Evolutionary conservation across 1,140 invertebrate genomes (phyloP).

Genomic region (Cyclargus thomasi): DNA sequence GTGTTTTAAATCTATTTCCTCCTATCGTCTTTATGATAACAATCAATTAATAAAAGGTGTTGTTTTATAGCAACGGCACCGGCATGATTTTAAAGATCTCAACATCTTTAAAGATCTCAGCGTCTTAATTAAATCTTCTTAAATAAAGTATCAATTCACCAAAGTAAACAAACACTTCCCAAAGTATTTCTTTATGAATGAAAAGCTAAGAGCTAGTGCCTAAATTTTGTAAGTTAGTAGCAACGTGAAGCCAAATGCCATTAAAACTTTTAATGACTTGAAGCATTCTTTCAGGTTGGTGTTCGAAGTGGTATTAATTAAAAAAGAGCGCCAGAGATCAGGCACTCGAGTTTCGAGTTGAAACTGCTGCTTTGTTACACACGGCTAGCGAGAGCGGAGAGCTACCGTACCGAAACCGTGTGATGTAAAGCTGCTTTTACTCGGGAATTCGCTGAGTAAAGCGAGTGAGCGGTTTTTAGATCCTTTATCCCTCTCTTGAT

Average conservation of each 20-base stretch:
- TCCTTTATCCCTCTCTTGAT: too few relatives aligned
- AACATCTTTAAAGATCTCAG: too few relatives aligned
- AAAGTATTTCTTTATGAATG: slow-evolving; percentile 28
- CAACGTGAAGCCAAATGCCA: slow-evolving; percentile 59
- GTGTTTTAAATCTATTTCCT: too few relatives aligned
- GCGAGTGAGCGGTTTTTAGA: too few relatives aligned
- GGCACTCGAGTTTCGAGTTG: slow-evolving; percentile 42
- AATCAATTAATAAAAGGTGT: too few relatives aligned
- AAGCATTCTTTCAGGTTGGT: slow-evolving; percentile 64
- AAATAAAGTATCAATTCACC: neutral
- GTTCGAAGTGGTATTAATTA: slow-evolving; percentile 73
- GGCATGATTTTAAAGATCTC: too few relatives aligned
- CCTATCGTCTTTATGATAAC: too few relatives aligned
- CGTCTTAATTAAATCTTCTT: neutral
- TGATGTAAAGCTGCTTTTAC: too few relatives aligned
- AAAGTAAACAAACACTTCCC: slow-evolving; percentile 7
- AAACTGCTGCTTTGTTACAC: slow-evolving; percentile 34
- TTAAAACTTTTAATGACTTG: slow-evolving; percentile 73
- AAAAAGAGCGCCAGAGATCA: slow-evolving; percentile 61
- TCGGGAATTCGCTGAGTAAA: too few relatives aligned
- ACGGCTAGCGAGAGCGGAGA: slow-evolving; percentile 11
- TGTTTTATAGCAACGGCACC: too few relatives aligned
- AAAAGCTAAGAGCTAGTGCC: slow-evolving; percentile 47
- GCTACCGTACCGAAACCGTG: too few relatives aligned
- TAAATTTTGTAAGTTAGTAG: slow-evolving; percentile 55